Conservation (phyloP, 2,113 vertebrate species). For the Neodon shergylaensis region DNA sequence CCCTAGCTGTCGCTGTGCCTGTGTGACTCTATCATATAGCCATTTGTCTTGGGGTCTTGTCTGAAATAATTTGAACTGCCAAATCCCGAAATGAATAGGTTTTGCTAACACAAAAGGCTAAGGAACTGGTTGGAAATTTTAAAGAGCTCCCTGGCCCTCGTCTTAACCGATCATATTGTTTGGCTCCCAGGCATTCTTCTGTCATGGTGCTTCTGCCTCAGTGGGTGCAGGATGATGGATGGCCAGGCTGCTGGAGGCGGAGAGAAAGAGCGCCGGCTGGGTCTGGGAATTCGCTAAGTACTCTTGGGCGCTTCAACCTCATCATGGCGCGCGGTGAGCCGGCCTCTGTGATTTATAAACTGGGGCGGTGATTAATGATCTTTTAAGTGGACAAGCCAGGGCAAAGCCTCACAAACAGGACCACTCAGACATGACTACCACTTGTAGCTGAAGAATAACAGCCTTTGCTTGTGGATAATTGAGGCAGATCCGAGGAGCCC, state of each 20-base stretch:
- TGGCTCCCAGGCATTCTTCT: constrained; percentile 87
- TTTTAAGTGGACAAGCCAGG: constrained; percentile 97
- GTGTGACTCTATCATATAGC: constrained; percentile 80
- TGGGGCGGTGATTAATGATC: constrained; percentile 96
- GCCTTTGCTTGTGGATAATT: constrained; percentile 86
- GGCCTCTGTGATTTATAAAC: constrained; percentile 97
- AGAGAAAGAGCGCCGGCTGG: constrained; percentile 89
- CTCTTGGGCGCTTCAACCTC: constrained; percentile 93
- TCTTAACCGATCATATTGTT: constrained; percentile 85
- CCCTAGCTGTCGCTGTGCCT: constrained; percentile 40
- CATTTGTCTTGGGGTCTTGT: constrained; percentile 87
- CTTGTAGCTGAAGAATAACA: constrained; percentile 88
- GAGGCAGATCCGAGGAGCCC: constrained; percentile 83
- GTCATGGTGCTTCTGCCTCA: constrained; percentile 90
- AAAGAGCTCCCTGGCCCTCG: constrained; percentile 76
- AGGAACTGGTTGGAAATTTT: constrained; percentile 84
- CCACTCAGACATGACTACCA: constrained; percentile 89
- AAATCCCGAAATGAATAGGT: constrained; percentile 82
- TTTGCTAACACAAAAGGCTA: constrained; percentile 84
- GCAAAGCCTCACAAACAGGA: constrained; percentile 87
- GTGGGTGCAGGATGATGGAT: constrained; percentile 96
- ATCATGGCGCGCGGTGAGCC: constrained; percentile 90
- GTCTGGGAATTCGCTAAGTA: constrained; percentile 98
- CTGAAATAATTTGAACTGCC: constrained; percentile 85
- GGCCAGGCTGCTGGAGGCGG: constrained; percentile 87